Conservation (phyloP, 2,113 vertebrate species). For the Calyptomena viridis region DNA sequence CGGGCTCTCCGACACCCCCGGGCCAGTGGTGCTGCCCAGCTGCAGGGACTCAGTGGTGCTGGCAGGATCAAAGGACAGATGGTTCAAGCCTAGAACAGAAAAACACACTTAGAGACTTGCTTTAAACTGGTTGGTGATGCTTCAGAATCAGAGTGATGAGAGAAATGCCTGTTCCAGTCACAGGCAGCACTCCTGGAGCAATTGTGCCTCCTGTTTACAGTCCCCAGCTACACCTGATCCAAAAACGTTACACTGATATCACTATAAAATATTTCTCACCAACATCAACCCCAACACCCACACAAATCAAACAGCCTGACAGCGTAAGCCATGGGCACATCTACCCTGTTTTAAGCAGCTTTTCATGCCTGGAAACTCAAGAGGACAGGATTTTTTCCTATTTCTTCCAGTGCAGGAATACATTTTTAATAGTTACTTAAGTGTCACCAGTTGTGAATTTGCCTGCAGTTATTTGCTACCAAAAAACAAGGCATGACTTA, state of each 20-base stretch:
- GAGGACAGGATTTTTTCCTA: not conserved
- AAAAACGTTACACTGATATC: not conserved
- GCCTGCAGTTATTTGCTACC: not conserved
- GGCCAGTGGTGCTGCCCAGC: constrained; percentile 73
- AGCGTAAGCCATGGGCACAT: not conserved
- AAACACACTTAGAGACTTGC: not conserved
- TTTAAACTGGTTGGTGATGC: not conserved
- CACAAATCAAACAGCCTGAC: not conserved
- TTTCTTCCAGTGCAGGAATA: not conserved
- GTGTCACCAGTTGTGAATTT: not conserved
- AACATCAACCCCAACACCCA: not conserved
- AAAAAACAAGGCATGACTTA: not conserved
- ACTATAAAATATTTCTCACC: not conserved
- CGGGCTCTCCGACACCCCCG: constrained; percentile 73
- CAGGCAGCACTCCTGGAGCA: not conserved
- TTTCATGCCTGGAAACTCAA: not conserved
- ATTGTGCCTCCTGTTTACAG: not conserved
- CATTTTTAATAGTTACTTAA: not conserved
- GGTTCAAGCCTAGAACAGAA: constrained; percentile 81
- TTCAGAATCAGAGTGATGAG: not conserved
- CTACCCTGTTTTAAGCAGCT: not conserved
- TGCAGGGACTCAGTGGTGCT: constrained; percentile 82
- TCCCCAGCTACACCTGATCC: not conserved
- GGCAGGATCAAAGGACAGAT: constrained; percentile 84
- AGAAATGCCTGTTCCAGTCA: not conserved